Conservation (phyloP, 2,888 invertebrate genomes). For the Fragum sueziense region DNA sequence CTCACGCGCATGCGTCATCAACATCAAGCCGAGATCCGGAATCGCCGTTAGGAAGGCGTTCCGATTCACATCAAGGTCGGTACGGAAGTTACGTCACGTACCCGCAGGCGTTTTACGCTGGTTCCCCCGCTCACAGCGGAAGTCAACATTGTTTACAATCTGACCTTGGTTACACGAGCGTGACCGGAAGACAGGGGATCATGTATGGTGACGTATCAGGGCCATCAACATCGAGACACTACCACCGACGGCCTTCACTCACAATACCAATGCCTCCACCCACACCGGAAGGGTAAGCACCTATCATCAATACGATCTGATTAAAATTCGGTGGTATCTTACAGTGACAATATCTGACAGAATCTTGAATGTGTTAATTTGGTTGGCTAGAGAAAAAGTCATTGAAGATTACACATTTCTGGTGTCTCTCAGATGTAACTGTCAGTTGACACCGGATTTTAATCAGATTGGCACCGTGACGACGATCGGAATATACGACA, state of each 20-base stretch:
- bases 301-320: too few relatives aligned
- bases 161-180: slow-evolving; percentile 55
- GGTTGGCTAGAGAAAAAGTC: too few relatives aligned
- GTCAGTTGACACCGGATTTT: too few relatives aligned
- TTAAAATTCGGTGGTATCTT: too few relatives aligned
- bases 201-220: slow-evolving; percentile 67
- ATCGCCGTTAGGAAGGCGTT: slow-evolving; percentile 31
- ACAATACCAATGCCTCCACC: slow-evolving; percentile 73
- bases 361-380: too few relatives aligned
- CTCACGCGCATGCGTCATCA: slow-evolving; percentile 39
- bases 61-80: slow-evolving; percentile 36
- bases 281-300: slow-evolving; percentile 74
- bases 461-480: too few relatives aligned
- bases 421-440: too few relatives aligned
- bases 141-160: slow-evolving; percentile 57
- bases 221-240: slow-evolving; percentile 65
- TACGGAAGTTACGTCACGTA: slow-evolving; percentile 40
- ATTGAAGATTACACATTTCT: too few relatives aligned
- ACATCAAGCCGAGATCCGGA: slow-evolving; percentile 22
- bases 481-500: too few relatives aligned
- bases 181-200: slow-evolving; percentile 52
- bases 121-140: slow-evolving; percentile 42
- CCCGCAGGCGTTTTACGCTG: slow-evolving; percentile 43
- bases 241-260: slow-evolving; percentile 70
- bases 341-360: too few relatives aligned